These are phyloP conservation scores for Sorex fumeus DNA, from an alignment of 2,113 vertebrate species.

Conservation along the genomic window DNA sequence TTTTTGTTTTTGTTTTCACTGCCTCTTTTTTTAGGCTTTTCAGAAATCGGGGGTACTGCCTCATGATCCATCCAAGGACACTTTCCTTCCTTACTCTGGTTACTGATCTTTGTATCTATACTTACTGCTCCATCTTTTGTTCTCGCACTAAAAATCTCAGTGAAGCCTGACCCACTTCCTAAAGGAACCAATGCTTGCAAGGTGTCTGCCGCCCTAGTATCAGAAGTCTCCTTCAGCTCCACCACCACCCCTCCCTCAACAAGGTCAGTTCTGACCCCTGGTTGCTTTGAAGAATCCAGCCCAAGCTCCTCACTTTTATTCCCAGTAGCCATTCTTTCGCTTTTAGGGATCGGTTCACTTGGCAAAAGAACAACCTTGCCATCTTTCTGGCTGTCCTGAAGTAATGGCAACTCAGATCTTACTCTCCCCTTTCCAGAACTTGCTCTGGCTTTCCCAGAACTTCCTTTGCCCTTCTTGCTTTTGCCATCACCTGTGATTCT, in stretches of 20 bases:
- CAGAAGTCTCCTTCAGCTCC: fast-evolving
- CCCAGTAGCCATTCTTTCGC: fast-evolving
- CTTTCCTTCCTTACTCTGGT: constrained; percentile 45
- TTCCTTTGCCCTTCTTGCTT: constrained; percentile 76
- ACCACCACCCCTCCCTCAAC: fast-evolving
- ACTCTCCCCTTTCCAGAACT: constrained; percentile 76
- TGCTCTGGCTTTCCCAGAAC: constrained; percentile 72
- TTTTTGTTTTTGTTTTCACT: constrained; percentile 85
- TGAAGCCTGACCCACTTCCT: background rate
- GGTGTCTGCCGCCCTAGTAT: background rate
- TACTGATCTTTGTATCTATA: fast-evolving
- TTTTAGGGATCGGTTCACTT: fast-evolving
- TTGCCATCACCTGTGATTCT: constrained; percentile 80
- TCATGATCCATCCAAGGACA: constrained; percentile 23
- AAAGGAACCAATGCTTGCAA: background rate
- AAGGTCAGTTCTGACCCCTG: fast-evolving
- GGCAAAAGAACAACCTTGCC: background rate
- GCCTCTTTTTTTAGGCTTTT: constrained; percentile 85
- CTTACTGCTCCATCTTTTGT: background rate
- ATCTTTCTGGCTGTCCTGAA: background rate
- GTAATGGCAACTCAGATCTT: constrained; percentile 58
- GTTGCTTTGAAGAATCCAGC: background rate
- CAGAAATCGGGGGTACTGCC: background rate
- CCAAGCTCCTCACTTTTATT: background rate
- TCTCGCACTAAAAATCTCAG: background rate